Conservation (phyloP, 2,888 invertebrate species). For the Stratiomys singularior region DNA sequence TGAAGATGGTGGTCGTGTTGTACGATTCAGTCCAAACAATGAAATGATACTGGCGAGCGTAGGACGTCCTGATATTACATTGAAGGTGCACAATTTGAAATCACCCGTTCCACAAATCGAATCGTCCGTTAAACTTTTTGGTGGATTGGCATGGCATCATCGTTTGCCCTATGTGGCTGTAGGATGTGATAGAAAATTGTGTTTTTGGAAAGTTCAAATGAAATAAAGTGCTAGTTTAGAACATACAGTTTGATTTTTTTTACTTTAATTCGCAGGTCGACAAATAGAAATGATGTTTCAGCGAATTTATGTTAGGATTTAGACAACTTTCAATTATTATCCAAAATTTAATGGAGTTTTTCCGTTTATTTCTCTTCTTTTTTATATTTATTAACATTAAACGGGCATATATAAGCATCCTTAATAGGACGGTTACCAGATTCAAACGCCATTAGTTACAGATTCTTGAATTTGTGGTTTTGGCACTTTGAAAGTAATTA, state of each 20-base stretch:
- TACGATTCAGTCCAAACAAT: slow-evolving; percentile 72
- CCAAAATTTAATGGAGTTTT: too few relatives aligned
- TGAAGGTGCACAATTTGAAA: slow-evolving; percentile 73
- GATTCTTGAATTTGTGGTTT: too few relatives aligned
- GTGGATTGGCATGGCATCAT: slow-evolving; percentile 74
- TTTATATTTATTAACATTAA: too few relatives aligned
- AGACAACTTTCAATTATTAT: too few relatives aligned
- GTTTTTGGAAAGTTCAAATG: slow-evolving; percentile 70
- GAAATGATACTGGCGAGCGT: slow-evolving; percentile 74
- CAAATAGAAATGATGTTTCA: too few relatives aligned
- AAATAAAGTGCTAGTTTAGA: slow-evolving; percentile 52
- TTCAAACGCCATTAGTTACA: too few relatives aligned
- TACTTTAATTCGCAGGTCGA: neutral
- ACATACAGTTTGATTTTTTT: slow-evolving; percentile 10
- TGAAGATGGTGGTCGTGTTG: slow-evolving; percentile 71
- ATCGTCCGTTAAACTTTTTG: slow-evolving; percentile 68
- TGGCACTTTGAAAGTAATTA: too few relatives aligned
- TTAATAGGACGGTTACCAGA: too few relatives aligned
- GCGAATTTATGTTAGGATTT: too few relatives aligned
- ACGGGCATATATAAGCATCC: too few relatives aligned
- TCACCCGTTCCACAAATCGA: slow-evolving; percentile 69
- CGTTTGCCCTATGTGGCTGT: slow-evolving; percentile 71
- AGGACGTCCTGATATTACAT: slow-evolving; percentile 73
- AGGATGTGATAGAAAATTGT: slow-evolving; percentile 70
- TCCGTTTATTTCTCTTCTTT: too few relatives aligned